Percentiles rank a stretch among this genome's conserved stretches.
Evolutionary conservation across 2,888 invertebrate species (phyloP).

Genomic region (Lutraria lutraria): DNA sequence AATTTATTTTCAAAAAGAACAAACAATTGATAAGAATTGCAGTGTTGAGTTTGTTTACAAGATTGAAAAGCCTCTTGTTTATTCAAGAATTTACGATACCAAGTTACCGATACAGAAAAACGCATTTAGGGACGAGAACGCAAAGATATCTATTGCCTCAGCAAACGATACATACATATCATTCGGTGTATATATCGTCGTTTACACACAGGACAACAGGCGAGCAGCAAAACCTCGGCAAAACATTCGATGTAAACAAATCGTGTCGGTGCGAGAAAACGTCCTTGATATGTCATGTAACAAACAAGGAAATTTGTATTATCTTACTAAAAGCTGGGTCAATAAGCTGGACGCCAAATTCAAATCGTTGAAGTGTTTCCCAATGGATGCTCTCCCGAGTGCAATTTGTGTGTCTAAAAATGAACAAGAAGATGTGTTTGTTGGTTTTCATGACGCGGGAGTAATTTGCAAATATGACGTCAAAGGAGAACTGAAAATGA

Average conservation of each 20-base stretch:
- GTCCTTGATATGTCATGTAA: slow-evolving; percentile 60
- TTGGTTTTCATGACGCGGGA: slow-evolving; percentile 59
- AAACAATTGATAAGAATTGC: slow-evolving; percentile 49
- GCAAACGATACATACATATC: slow-evolving; percentile 54
- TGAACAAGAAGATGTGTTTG: slow-evolving; percentile 12
- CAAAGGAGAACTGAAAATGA: slow-evolving; percentile 43
- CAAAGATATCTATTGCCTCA: slow-evolving; percentile 60
- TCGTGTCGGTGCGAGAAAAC: slow-evolving; percentile 58
- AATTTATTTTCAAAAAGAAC: slow-evolving; percentile 28
- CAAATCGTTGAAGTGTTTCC: slow-evolving; percentile 56
- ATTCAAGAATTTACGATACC: slow-evolving; percentile 52
- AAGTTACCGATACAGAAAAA: slow-evolving; percentile 56
- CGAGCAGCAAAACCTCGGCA: slow-evolving; percentile 43
- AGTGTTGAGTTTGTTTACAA: slow-evolving; percentile 50
- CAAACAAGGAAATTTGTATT: slow-evolving; percentile 49
- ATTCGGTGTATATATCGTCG: slow-evolving; percentile 61
- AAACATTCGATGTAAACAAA: slow-evolving; percentile 42
- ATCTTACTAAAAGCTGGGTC: slow-evolving; percentile 36
- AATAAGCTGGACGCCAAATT: slow-evolving; percentile 39
- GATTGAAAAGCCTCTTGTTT: slow-evolving; percentile 52
- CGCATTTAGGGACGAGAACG: slow-evolving; percentile 46
- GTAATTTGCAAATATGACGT: slow-evolving; percentile 50
- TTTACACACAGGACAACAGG: slow-evolving; percentile 57
- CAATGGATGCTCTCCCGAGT: slow-evolving; percentile 40
- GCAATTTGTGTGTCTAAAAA: slow-evolving; percentile 46